Evolutionary conservation across 1,140 invertebrate genomes (phyloP), one percentile per base, ranked within the genome.

Genomic region (Nixonia krombeini): DNA sequence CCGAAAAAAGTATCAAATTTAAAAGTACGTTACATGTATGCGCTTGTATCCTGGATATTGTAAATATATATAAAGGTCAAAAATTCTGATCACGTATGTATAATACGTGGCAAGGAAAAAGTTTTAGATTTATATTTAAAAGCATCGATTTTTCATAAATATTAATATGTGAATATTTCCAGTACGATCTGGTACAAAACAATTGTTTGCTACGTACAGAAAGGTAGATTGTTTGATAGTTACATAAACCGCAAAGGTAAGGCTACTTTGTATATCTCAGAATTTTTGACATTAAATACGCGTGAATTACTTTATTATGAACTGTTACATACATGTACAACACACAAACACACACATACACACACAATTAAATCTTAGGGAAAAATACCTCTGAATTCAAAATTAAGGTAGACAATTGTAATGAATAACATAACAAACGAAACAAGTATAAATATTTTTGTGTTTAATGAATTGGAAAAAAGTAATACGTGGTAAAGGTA

Each of bases 1-100:
- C 7, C 29, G 29, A 31, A 31, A 12, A 35, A 35, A 13, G 12
- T 35, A 12, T 40, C n/a, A 21, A 40, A 17, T 18, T 40, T 18
- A 40, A 18, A 40, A 35, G 1, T 35, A 35, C 12, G 10, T 35
- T 35, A 13, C 12, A 18, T 29, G 6, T 45, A 55, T 37, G 28
- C 45, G 44, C 50, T 59, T 59, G 17, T 23, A 53, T 44, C 41
- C 59, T 59, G 16, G 33, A 66, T 50, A 53, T 41, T 64, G 53
- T 65, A 65, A 26, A 59, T 66, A 55, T 59, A 52, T 58, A 38
- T 55, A 37, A 53, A 38, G 31, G 53, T 65, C 62, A 52, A 65
- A 65, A 65, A 65, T 58, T 57, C 53, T 57, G 52, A 65, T 57
- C 40, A 50, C 37, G 41, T 50, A 50, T 41, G 41, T 50, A 45